Evolutionary conservation across 35 echinoderm and acorn worm species (phyloP), one percentile per base, ranked within the genome.

Genomic region (Heliocidaris tuberculata): DNA sequence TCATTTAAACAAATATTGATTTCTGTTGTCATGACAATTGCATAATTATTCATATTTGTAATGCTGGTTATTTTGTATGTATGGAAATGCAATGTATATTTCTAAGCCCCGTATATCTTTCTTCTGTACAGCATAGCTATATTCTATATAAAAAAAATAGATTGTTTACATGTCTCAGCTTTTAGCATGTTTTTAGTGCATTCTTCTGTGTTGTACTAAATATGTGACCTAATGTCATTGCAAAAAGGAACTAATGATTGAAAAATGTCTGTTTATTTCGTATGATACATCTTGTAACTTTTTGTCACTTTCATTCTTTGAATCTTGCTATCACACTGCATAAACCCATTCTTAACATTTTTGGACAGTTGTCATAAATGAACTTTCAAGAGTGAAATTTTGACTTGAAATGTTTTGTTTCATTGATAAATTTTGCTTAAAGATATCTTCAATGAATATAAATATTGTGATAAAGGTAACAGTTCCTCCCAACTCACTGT

Each of bases 71-170:
- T 24, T 78, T 8, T 78, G 65, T 78, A 78, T 78, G 65, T 78
- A 78, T 78, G 7, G 65, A 19, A 78, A 78, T 78, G 65, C 65
- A 78, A 78, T 78, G 65, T 78, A 78, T n/a, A 78, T 78, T 78
- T 19, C 21, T 78, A 78, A n/a, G 65, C 21, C 7, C 65, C 65
- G 3, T 78, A 78, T 78, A 78, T 78, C 65, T 78, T 78, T 78
- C 65, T 78, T n/a, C 65, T 78, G 65, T 78, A 78, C 19, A n/a
- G 65, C n/a, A 78, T 78, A 78, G 65, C 65, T 78, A n/a, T 78
- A 78, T 78, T 78, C 65, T 78, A 78, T 78, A n/a, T n/a, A n/a
- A 4, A n/a, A 78, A 78, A 78, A 78, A 7, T 21, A 78, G 52
- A 56, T 13, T 13, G 52, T 56, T 10, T 56, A 52, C 21, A 78